Percentiles rank a stretch among this genome's conserved stretches.
These are phyloP conservation scores for Diaphora mendica DNA, from an alignment of 2,888 invertebrate species.

Conservation along the genomic window DNA sequence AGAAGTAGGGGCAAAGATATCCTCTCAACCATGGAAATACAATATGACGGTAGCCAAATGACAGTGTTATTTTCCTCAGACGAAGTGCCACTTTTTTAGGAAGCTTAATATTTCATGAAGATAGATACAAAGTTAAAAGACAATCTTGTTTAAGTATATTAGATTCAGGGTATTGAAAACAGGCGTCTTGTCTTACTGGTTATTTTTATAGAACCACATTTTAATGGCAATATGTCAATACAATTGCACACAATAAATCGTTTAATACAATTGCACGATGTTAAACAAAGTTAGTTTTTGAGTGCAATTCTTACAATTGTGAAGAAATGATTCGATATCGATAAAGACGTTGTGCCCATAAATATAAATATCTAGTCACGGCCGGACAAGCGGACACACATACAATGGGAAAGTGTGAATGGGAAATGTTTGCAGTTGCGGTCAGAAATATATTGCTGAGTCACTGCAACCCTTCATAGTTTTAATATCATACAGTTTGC, in stretches of 20 bases:
- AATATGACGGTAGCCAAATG: not conserved
- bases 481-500: constrained; percentile 25
- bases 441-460: constrained; percentile 50
- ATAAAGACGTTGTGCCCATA: constrained; percentile 14
- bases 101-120: too few species aligned
- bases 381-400: constrained; percentile 13
- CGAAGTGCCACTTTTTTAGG: not conserved
- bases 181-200: not conserved
- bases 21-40: not conserved
- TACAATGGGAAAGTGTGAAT: constrained; percentile 57
- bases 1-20: too few species aligned
- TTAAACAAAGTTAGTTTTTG: too few species aligned
- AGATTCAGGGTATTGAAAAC: not conserved
- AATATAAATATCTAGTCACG: constrained; percentile 44
- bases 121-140: not conserved
- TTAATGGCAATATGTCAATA: too few species aligned
- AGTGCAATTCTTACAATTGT: too few species aligned
- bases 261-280: too few species aligned
- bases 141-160: not conserved
- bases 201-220: not conserved
- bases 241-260: too few species aligned
- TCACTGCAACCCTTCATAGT: constrained; percentile 57
- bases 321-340: constrained; percentile 20
- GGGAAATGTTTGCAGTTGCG: constrained; percentile 42
- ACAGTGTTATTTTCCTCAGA: not conserved